These are phyloP conservation scores for Datnioides undecimradiatus DNA, from an alignment of 2,113 vertebrate species.

Conservation along the genomic window DNA sequence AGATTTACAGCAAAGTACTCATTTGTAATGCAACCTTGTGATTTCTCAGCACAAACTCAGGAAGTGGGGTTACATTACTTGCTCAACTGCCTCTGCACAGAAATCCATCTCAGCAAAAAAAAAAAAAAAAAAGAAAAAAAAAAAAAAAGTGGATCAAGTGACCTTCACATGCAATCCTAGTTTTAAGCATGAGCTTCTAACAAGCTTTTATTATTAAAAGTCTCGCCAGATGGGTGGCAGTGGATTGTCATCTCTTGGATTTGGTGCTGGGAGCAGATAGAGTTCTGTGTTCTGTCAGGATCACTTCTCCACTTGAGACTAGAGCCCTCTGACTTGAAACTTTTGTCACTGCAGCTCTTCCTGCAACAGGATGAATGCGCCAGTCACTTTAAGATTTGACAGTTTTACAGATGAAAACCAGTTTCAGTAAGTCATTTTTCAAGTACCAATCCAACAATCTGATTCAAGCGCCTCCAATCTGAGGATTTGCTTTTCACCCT, in stretches of 20 bases:
- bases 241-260: not conserved
- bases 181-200: constrained; percentile 14
- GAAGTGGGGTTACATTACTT: constrained; percentile 1
- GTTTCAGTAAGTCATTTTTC: not conserved
- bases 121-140: not conserved
- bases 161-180: constrained; percentile 30
- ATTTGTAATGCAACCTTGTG: constrained; percentile 34
- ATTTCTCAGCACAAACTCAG: constrained; percentile 35
- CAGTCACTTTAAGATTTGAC: not conserved
- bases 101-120: constrained; percentile 12
- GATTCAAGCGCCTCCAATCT: not conserved
- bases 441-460: not conserved
- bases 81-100: not conserved
- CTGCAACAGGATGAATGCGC: constrained; percentile 41
- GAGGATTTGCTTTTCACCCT: not conserved
- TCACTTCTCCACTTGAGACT: constrained; percentile 77
- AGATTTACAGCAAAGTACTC: not conserved
- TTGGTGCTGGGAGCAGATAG: not conserved
- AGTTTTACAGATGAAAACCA: not conserved
- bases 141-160: not conserved
- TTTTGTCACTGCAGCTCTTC: constrained; percentile 38
- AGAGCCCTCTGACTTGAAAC: constrained; percentile 28
- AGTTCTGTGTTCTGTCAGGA: constrained; percentile 26
- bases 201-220: constrained; percentile 73
- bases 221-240: not conserved